Evolutionary conservation across 2,888 invertebrate genomes (phyloP), one percentile per base, ranked within the genome.

Genomic region (Aphodius sticticus): DNA sequence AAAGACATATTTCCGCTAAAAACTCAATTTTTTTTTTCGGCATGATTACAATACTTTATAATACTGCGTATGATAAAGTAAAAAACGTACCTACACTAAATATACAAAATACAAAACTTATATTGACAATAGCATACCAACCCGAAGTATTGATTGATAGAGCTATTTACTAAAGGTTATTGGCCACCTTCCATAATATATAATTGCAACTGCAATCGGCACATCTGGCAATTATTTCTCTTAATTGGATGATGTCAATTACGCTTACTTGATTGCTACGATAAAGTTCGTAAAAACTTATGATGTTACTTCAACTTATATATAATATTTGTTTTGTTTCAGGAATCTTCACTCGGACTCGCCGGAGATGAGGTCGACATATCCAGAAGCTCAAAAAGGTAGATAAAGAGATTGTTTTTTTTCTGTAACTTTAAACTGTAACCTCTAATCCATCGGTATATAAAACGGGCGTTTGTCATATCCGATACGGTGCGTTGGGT

Each of bases 271-370:
- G 53, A 53, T 53, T 53, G 7, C 53, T 53, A 53, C 53, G 53
- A 53, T 53, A 53, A 53, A 53, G 53, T 2, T 26, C 53, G 53
- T 53, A 53, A 26, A 26, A 2, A 26, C 26, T 26, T 26, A 2
- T 26, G 26, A 26, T 26, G 26, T 26, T 26, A 26, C 26, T 26
- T 26, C 26, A 26, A 26, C 26, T 26, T 53, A 53, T 53, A 38
- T 6, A 53, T 9, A 53, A 53, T 9, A 53, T 53, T 53, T 5
- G 80, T 85, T 84, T 86, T 82, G 81, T 90, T 90, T 69, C 87
- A 91, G 91, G 91, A 91, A 86, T 91, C 91, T 77, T 90, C 91
- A 82, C 89, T 90, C 81, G 91, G 90, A 82, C 90, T 89, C 84
- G 88, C 90, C 76, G 87, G 89, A 80, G 91, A 91, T 83, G 91